Evolutionary conservation across 2,797 vertebrate species (phyloP), one percentile per base, ranked within the genome.

Genomic region (Anniella stebbinsi): DNA sequence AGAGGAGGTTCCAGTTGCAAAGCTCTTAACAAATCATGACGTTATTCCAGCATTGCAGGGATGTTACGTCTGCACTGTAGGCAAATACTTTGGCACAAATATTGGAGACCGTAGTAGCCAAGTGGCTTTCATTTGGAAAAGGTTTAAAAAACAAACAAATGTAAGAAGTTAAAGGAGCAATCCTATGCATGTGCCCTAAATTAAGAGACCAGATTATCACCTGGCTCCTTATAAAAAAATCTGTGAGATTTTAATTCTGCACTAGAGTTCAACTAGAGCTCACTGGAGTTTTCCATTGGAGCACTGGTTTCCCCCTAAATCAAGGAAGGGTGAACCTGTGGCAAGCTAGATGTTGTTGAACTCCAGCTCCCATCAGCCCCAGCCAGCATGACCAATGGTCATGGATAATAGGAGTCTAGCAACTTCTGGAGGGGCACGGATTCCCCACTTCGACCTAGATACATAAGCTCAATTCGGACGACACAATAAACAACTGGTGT

Each of bases 51-150:
- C 23, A 33, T 23, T 48, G 30, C 28, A 63, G 5, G 6, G 41
- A 83, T 83, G 51, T 81, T 60, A 17, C 25, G 11, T 7, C 41
- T 23, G 13, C 18, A 6, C 82, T 69, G 8, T 33, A 36, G 60
- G 33, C 12, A n/a, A 78, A 38, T 21, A 1, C 48, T 70, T 30
- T 33, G 17, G 45, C 66, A 41, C 87, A 80, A 80, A 21, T 13
- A 33, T 41, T 75, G 36, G 13, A 86, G 30, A 72, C 11, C 48
- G 81, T 33, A 63, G n/a, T 70, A 88, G 38, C 77, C 84, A 94
- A 93, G 77, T 91, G 90, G 73, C 30, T 91, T 93, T 94, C 69
- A 48, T 81, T 83, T 66, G 84, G 9, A 51, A 25, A 86, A 85
- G 54, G 9, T 84, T 28, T 88, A 3, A 73, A 54, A 11, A 33